phyloP scores from a whole-genome alignment of 2,113 vertebrate species.

The Chaetodon auriga region DNA sequence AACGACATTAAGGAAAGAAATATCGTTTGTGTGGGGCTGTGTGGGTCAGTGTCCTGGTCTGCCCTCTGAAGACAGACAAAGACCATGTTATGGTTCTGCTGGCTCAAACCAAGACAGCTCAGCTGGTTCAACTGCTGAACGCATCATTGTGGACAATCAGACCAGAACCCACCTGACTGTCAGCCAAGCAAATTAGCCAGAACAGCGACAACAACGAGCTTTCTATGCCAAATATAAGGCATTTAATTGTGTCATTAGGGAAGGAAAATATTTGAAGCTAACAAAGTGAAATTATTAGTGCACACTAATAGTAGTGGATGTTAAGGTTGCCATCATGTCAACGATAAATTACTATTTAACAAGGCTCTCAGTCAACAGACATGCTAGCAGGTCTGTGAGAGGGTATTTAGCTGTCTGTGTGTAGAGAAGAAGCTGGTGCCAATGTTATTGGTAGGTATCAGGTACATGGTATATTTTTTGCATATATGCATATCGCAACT shows the following conservation, averaged over 20 bases:
- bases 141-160: slow-evolving; percentile 41
- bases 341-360: background rate
- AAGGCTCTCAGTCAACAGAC: background rate
- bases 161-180: slow-evolving; percentile 49
- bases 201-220: slow-evolving; percentile 27
- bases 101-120: slow-evolving; percentile 29
- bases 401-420: no score
- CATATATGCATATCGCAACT: no score
- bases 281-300: background rate
- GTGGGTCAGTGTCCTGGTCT: slow-evolving; percentile 44
- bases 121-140: slow-evolving; percentile 41
- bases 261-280: background rate
- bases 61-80: slow-evolving; percentile 46
- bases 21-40: slow-evolving; percentile 33
- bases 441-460: no score
- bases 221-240: slow-evolving; percentile 9
- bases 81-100: slow-evolving; percentile 18
- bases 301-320: background rate
- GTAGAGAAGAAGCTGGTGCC: no score
- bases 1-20: slow-evolving; percentile 37
- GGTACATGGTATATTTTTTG: no score
- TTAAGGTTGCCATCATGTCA: background rate
- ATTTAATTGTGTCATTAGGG: slow-evolving; percentile 20
- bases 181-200: slow-evolving; percentile 17
- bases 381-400: background rate